A percentile compares a stretch with the other conserved stretches of the same genome.
These are phyloP conservation scores for Formica selysi DNA, from an alignment of 1,140 invertebrate species.

Conservation along the genomic window DNA sequence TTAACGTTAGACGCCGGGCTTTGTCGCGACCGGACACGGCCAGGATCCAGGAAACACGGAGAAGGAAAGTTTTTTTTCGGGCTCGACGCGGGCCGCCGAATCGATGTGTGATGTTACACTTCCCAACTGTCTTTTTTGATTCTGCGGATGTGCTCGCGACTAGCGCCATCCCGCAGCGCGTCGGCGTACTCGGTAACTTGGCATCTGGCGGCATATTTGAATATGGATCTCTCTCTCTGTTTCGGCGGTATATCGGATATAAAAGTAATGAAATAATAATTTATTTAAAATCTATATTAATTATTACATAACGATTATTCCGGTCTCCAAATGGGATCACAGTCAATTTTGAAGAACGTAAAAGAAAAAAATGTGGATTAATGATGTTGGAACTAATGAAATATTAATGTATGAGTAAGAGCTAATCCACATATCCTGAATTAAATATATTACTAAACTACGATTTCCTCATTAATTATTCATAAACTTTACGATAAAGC, in stretches of 20 bases:
- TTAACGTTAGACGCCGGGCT: conserved; percentile 26
- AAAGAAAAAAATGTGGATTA: not conserved
- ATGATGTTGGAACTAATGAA: not conserved
- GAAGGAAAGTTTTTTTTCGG: conserved; percentile 73
- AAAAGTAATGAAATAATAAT: not conserved
- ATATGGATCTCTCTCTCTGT: not conserved
- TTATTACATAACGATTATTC: not conserved
- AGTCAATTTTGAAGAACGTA: not conserved
- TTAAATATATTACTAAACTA: not conserved
- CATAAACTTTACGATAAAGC: not conserved
- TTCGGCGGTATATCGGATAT: too few species aligned
- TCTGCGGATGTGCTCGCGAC: conserved; percentile 79
- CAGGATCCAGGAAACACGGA: conserved; percentile 53
- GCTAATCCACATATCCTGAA: not conserved
- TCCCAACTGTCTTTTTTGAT: conserved; percentile 84
- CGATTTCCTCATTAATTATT: conserved; percentile 2
- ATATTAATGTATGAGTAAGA: not conserved
- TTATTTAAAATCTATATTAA: not conserved
- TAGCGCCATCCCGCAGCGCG: conserved; percentile 69
- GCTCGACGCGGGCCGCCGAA: conserved; percentile 77
- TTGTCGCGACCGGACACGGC: conserved; percentile 29
- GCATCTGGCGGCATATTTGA: conserved; percentile 32
- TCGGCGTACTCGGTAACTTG: not conserved
- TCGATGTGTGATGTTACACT: conserved; percentile 83
- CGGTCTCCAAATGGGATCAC: too few species aligned